Conservation (phyloP, 2,113 vertebrate species). For the Peromyscus maniculatus region DNA sequence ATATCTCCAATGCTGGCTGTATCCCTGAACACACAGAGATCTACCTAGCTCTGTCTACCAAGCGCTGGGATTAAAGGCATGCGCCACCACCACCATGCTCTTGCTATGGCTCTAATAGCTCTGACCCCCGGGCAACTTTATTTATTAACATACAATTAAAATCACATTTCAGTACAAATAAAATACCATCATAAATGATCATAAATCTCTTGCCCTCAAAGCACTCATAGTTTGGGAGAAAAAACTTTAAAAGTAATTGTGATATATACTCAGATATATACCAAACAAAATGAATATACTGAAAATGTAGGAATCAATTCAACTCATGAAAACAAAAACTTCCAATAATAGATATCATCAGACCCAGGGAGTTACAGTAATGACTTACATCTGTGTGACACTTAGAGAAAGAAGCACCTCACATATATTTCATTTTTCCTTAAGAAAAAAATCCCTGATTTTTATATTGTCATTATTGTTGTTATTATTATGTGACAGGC, state of each 20-base stretch:
- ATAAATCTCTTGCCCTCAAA: not conserved
- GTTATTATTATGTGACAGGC: not conserved
- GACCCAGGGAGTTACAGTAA: not conserved
- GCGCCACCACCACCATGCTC: too few relatives aligned
- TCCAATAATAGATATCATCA: not conserved
- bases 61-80: too few relatives aligned
- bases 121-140: too few relatives aligned
- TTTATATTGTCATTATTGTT: conserved; percentile 23
- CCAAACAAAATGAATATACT: not conserved
- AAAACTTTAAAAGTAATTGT: not conserved
- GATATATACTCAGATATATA: not conserved
- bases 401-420: not conserved
- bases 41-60: too few relatives aligned
- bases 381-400: not conserved
- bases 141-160: too few relatives aligned
- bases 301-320: conserved; percentile 14
- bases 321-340: not conserved
- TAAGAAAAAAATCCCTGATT: not conserved
- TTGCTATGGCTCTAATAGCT: too few relatives aligned
- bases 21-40: too few relatives aligned
- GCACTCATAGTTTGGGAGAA: not conserved
- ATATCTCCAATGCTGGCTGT: too few relatives aligned
- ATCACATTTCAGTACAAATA: too few relatives aligned
- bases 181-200: not conserved
- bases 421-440: conserved; percentile 23